Conservation (phyloP, 2,888 invertebrate species). For the Sinodicranocentrus sp. region DNA sequence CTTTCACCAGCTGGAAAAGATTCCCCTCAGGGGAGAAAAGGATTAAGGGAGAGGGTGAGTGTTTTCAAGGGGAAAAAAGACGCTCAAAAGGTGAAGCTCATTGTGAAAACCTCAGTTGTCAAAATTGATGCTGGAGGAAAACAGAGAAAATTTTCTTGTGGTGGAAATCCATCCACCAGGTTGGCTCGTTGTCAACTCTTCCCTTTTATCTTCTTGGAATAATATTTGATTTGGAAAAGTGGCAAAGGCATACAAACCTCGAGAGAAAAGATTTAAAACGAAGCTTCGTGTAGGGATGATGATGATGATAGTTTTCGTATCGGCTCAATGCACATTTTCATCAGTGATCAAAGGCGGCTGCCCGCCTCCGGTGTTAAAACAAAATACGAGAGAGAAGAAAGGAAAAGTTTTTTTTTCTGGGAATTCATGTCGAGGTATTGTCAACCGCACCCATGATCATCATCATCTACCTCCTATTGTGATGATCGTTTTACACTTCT, state of each 20-base stretch:
- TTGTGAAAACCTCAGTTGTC: constrained; percentile 46
- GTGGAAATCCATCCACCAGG: no score
- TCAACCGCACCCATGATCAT: constrained; percentile 58
- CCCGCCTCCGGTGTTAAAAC: constrained; percentile 76
- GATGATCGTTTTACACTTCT: neutral
- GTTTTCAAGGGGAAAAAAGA: no score
- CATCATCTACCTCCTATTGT: constrained; percentile 1
- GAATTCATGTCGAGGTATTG: constrained; percentile 35
- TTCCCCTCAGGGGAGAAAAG: constrained; percentile 16
- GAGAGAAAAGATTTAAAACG: constrained; percentile 22
- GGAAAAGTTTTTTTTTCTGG: constrained; percentile 13
- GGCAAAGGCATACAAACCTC: constrained; percentile 31
- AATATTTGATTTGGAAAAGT: constrained; percentile 67
- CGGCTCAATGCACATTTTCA: constrained; percentile 76
- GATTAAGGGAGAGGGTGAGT: no score
- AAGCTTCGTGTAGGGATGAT: constrained; percentile 28
- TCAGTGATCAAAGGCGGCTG: constrained; percentile 76
- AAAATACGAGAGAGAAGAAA: constrained; percentile 23
- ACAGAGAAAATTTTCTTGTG: no score
- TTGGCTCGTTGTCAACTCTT: constrained; percentile 34
- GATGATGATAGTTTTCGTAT: constrained; percentile 51
- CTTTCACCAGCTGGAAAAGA: constrained; percentile 46
- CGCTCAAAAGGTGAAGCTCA: no score
- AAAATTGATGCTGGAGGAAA: constrained; percentile 63
- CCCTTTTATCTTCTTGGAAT: constrained; percentile 48